phyloP scores from a whole-genome alignment of 2,888 invertebrate genomes.

The Blastobasis adustella region DNA sequence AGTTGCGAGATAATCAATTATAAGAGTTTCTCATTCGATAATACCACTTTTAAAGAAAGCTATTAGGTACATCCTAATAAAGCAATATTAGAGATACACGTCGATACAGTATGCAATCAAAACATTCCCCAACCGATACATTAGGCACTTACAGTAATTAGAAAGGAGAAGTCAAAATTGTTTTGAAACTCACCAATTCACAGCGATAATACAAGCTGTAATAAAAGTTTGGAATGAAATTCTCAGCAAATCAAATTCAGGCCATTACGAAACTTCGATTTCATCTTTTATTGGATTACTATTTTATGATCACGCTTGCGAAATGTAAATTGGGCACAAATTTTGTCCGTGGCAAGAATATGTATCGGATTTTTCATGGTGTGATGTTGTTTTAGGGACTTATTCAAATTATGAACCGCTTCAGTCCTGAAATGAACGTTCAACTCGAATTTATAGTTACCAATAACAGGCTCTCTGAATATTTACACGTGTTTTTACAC shows the following conservation, averaged over 20 bases:
- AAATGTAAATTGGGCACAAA: slow-evolving; percentile 25
- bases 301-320: slow-evolving; percentile 48
- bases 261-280: slow-evolving; percentile 55
- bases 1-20: no score
- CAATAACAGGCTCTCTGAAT: no score
- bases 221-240: slow-evolving; percentile 43
- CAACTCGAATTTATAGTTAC: no score
- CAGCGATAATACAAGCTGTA: slow-evolving; percentile 8
- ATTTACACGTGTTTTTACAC: no score
- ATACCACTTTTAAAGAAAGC: no score
- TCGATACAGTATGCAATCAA: no score
- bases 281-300: slow-evolving; percentile 46
- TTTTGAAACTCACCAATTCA: slow-evolving; percentile 5
- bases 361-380: not conserved
- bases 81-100: no score
- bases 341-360: slow-evolving; percentile 3
- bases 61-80: no score
- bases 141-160: slow-evolving; percentile 18
- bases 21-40: no score
- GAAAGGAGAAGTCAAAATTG: not conserved
- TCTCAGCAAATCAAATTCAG: slow-evolving; percentile 45
- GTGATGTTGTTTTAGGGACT: not conserved
- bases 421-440: no score
- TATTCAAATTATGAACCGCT: no score
- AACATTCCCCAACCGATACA: no score